Base-by-base conservation (phyloP, 2,888 invertebrate species). In the Seladonia tumulorum region DNA sequence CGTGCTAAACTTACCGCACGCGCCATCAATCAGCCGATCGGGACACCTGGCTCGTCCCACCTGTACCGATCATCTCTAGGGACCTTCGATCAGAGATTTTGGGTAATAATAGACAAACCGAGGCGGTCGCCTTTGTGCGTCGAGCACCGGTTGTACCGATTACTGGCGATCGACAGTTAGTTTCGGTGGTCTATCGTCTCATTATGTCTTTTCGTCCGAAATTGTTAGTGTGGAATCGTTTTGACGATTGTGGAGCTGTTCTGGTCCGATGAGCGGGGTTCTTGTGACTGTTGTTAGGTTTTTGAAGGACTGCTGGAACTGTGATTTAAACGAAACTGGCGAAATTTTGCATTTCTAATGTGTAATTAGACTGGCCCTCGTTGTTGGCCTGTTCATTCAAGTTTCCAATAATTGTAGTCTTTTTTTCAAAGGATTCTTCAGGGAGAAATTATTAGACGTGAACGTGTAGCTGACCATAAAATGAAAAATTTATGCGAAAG, bases 21-120 rank as follows among this genome's bases (percentile, higher is more conserved):
- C 88, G 89, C 88, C 92, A 94, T 94, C 93, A 90, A 94, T 94
- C 94, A 94, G 89, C 80, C 90, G 90, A 89, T 86, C 88, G 71
- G 75, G 79, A 91, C 93, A 93, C 92, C 93, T 93, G 93, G 93
- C 90, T 89, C 89, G 89, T 89, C 89, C 90, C 86, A 89, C 90
- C 90, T 92, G 93, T 92, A 91, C 93, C 93, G 89, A 86, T 75
- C 85, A 91, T 91, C 91, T 91, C 83, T 83, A 83, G 84, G 80
- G 77, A 75, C 81, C 79, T 82, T 76, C 77, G 90, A 89, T 88
- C 90, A 29, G 76, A 87, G 87, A 91, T 90, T 90, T 90, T 83
- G 70, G 79, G 79, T 92, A 92, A 92, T 92, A 90, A 90, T 87
- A 91, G 91, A 74, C 83, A 77, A 70, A 89, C 84, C 85, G 75